Conservation (phyloP, 2,888 invertebrate species). For the Microctonus brassicae region DNA sequence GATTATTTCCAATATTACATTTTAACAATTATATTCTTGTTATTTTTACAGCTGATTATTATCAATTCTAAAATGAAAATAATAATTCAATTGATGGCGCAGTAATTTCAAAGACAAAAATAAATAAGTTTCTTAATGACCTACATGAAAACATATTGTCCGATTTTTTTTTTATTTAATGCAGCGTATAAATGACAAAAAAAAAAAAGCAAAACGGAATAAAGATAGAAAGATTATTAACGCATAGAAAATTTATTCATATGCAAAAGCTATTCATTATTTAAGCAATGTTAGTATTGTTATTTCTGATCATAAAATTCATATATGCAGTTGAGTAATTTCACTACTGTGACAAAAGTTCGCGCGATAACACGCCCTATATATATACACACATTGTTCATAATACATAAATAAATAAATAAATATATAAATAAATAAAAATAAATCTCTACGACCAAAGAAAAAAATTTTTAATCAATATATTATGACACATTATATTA, state of each 20-base stretch:
- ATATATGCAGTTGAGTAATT: conserved; percentile 27
- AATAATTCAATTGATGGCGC: no score
- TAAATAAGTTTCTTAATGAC: no score
- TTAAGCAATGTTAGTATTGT: conserved; percentile 20
- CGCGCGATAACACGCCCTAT: conserved; percentile 16
- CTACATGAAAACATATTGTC: no score
- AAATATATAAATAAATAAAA: no score
- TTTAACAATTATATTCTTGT: no score
- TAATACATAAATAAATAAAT: no score
- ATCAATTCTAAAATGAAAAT: no score
- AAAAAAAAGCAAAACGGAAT: neutral
- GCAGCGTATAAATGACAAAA: neutral
- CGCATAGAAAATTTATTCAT: conserved; percentile 26
- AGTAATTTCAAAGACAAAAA: no score
- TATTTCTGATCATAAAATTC: conserved; percentile 22
- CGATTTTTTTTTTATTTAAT: no score
- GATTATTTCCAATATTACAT: no score
- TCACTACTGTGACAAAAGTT: conserved; percentile 31
- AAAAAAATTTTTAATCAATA: neutral
- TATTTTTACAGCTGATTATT: no score
- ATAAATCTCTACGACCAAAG: neutral
- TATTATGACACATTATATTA: neutral
- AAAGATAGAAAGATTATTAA: neutral
- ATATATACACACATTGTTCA: neutral
- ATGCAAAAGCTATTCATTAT: conserved; percentile 25